Conservation (phyloP, 1,140 invertebrate genomes). For the Scaptomyza hsui region DNA sequence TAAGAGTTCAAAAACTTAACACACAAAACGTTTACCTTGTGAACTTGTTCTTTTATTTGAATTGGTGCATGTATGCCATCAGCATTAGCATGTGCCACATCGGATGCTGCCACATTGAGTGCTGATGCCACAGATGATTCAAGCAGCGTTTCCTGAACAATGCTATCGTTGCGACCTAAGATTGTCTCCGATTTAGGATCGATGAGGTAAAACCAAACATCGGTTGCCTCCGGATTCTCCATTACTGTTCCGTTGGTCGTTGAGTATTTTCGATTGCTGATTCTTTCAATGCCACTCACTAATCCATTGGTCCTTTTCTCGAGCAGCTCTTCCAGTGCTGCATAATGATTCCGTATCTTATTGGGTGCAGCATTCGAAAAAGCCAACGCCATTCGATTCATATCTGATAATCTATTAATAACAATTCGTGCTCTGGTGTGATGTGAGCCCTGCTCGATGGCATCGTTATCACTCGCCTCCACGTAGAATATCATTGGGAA, state of each 20-base stretch:
- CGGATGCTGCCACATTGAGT: conserved; percentile 88
- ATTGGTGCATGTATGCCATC: conserved; percentile 88
- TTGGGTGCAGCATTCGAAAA: conserved; percentile 91
- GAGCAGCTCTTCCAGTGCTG: conserved; percentile 88
- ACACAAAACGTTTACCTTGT: conserved; percentile 58
- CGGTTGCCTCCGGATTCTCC: conserved; percentile 90
- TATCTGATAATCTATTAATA: conserved; percentile 88
- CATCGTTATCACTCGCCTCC: conserved; percentile 85
- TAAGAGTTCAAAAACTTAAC: too few relatives aligned
- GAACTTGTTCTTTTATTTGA: conserved; percentile 73
- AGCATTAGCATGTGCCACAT: conserved; percentile 87
- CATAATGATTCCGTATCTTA: conserved; percentile 87
- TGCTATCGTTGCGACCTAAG: conserved; percentile 88
- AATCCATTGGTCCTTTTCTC: conserved; percentile 89
- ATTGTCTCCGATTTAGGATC: conserved; percentile 92
- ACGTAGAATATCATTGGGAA: conserved; percentile 91
- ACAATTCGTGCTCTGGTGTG: conserved; percentile 73
- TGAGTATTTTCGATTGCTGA: conserved; percentile 88
- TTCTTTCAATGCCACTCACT: conserved; percentile 91
- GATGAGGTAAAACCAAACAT: conserved; percentile 94
- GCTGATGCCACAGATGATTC: conserved; percentile 87
- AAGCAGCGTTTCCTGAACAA: conserved; percentile 86
- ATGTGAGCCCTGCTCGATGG: conserved; percentile 73
- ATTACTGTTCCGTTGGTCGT: conserved; percentile 90
- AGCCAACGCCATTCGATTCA: conserved; percentile 91